These are phyloP conservation scores for Ferrisia virgata DNA, from an alignment of 2,888 invertebrate species.

Conservation along the genomic window DNA sequence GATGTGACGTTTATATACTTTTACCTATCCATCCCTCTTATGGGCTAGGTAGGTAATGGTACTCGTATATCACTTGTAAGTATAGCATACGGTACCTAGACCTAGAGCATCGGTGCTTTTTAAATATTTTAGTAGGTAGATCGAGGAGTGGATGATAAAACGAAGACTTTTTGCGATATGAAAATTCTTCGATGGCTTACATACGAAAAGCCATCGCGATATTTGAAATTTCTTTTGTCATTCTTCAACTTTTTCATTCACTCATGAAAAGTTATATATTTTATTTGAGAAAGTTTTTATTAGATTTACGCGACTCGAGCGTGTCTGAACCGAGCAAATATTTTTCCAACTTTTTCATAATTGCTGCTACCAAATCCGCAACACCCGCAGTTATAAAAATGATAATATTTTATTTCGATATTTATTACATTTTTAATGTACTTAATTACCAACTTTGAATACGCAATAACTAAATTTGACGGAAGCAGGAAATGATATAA, in stretches of 20 bases:
- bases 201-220: neutral
- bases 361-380: neutral
- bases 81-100: too few relatives aligned
- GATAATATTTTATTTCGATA: neutral
- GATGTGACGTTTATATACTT: neutral
- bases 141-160: too few relatives aligned
- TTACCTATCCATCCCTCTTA: too few relatives aligned
- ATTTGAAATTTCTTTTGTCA: conserved; percentile 23
- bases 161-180: neutral
- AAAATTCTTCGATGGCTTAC: conserved; percentile 20
- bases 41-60: too few relatives aligned
- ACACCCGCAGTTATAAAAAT: neutral
- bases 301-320: conserved; percentile 20
- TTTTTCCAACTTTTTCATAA: conserved; percentile 8
- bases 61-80: too few relatives aligned
- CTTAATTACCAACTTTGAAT: neutral
- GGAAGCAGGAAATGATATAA: neutral
- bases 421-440: neutral
- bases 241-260: conserved; percentile 24
- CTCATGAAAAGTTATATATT: conserved; percentile 13
- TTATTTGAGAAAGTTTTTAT: conserved; percentile 23
- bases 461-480: neutral
- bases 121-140: neutral
- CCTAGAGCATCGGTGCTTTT: neutral
- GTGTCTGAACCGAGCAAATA: neutral